phyloP scores from a whole-genome alignment of 2,797 vertebrate species.

The Falco naumanni region DNA sequence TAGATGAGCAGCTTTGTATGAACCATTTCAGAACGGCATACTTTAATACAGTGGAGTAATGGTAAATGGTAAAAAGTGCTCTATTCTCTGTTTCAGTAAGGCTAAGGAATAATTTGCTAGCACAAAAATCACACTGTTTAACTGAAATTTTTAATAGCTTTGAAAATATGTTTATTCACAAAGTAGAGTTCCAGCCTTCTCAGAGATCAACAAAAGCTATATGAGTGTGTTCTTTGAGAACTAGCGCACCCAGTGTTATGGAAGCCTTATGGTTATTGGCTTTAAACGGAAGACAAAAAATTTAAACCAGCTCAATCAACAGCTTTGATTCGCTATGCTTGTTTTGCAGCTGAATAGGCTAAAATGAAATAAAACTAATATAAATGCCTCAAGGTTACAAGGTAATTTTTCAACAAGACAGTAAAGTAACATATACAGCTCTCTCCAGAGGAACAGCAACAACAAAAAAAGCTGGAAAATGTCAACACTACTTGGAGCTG shows the following conservation, averaged over 20 bases:
- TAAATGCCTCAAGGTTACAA: not conserved
- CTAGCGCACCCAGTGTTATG: not conserved
- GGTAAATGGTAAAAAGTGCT: not conserved
- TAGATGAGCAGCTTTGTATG: not conserved
- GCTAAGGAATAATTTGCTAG: not conserved
- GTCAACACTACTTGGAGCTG: not conserved
- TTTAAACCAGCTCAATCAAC: constrained; percentile 46
- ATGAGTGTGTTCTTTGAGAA: not conserved
- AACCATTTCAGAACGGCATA: not conserved
- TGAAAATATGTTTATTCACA: not conserved
- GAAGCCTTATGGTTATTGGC: not conserved
- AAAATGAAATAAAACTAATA: constrained; percentile 44
- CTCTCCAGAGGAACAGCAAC: not conserved
- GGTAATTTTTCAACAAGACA: not conserved
- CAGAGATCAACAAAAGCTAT: not conserved
- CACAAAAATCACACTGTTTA: not conserved
- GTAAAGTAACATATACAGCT: not conserved
- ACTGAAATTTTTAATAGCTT: not conserved
- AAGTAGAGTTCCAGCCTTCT: not conserved
- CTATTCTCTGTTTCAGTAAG: not conserved
- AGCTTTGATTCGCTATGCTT: not conserved
- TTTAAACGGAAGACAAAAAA: constrained; percentile 49
- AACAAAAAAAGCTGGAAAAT: not conserved
- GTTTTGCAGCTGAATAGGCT: constrained; percentile 3
- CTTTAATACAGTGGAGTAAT: not conserved